These are phyloP conservation scores for Apocheima hispidaria DNA, from an alignment of 2,888 invertebrate genomes.

Conservation along the genomic window DNA sequence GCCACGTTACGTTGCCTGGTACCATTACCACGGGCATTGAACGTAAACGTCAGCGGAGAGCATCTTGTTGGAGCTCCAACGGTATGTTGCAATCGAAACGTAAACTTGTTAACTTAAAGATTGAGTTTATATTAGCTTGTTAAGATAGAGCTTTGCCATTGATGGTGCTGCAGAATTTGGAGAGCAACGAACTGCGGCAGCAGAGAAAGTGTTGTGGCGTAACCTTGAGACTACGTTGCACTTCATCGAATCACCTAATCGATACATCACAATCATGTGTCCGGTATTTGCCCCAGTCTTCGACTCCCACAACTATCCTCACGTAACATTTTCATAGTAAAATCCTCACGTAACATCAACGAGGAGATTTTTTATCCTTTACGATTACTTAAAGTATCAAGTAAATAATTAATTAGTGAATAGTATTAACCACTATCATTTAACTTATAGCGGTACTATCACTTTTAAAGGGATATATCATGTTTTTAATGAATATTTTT, in stretches of 20 bases:
- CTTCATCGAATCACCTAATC: slow-evolving; percentile 76
- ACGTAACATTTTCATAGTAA: too few species aligned
- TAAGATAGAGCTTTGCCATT: slow-evolving; percentile 61
- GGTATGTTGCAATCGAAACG: slow-evolving; percentile 49
- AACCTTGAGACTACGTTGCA: slow-evolving; percentile 80
- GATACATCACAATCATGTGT: slow-evolving; percentile 69
- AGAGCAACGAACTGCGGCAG: slow-evolving; percentile 80
- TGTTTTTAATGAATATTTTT: too few species aligned
- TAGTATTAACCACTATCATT: background rate
- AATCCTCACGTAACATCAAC: slow-evolving; percentile 25
- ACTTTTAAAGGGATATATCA: too few species aligned
- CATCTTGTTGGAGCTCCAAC: slow-evolving; percentile 54
- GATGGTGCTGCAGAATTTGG: slow-evolving; percentile 76
- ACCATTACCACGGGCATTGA: slow-evolving; percentile 84
- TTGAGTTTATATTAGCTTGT: slow-evolving; percentile 52
- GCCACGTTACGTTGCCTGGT: slow-evolving; percentile 84
- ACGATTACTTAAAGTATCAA: background rate
- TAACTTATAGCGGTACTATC: background rate
- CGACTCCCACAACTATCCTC: slow-evolving; percentile 32
- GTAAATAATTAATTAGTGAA: slow-evolving; percentile 3
- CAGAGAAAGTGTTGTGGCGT: slow-evolving; percentile 83
- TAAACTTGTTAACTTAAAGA: slow-evolving; percentile 46
- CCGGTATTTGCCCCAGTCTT: slow-evolving; percentile 41
- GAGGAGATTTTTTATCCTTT: slow-evolving; percentile 18
- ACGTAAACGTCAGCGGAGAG: slow-evolving; percentile 79